Base-by-base conservation (phyloP, 2,888 invertebrate genomes). In the Limnephilus auricula region DNA sequence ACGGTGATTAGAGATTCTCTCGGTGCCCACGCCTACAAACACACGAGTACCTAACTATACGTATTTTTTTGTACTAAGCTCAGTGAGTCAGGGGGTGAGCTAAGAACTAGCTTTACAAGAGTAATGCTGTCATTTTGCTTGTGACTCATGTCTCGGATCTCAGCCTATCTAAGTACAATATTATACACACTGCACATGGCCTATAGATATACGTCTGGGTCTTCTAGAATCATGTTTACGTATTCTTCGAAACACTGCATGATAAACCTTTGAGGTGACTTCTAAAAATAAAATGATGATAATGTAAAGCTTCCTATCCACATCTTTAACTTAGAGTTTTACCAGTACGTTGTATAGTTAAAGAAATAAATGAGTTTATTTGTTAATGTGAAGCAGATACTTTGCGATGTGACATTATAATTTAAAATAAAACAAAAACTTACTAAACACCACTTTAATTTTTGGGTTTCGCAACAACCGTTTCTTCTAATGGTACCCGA, bases 71-170 rank as follows among this genome's bases (percentile, higher is more conserved):
- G 25, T n/a, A 65, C 25, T 6, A 65, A 65, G 65, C 65, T 65
- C 25, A 65, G 65, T 65, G 65, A 65, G 25, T 65, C 65, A 65
- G 65, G 65, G 65, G 65, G 65, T 65, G 65, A 65, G 65, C 65
- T 65, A 65, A 65, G 65, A 18, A 65, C 65, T 65, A 65, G 65
- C 65, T 65, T 65, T 65, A 9, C 9, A 65, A 65, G 25, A 65
- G 65, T n/a, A 65, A 65, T 65, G 65, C 65, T 65, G 65, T 65
- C 65, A 65, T 65, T 65, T 65, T 65, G 65, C 65, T 65, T 65
- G 25, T 65, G n/a, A 65, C 65, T 65, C 65, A 65, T 65, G 65
- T 65, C 65, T 65, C 6, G n/a, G 65, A 3, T 25, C 25, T n/a
- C 2, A 65, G 65, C 65, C 65, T n/a, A 65, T 65, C 25, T 25